Conservation (phyloP, 2,113 vertebrate species). For the Dipodomys stephensi region DNA sequence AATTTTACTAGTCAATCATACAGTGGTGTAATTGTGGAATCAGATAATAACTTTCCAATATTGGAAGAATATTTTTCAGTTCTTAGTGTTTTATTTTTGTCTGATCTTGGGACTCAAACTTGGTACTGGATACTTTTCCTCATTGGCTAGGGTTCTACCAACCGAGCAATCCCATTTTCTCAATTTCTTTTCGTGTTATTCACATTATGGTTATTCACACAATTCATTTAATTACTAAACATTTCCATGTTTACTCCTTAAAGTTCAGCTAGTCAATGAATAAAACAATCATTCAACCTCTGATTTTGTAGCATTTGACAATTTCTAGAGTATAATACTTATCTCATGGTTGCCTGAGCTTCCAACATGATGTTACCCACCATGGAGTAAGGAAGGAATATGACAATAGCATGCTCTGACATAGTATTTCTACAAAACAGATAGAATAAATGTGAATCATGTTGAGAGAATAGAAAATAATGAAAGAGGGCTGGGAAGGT, state of each 20-base stretch:
- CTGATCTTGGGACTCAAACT: too few species aligned
- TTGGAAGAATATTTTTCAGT: not conserved
- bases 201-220: too few species aligned
- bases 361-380: not conserved
- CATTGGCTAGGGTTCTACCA: too few species aligned
- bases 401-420: not conserved
- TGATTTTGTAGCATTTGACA: not conserved
- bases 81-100: not conserved
- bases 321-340: not conserved
- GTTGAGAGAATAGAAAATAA: not conserved
- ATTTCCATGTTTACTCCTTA: not conserved
- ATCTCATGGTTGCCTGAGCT: not conserved
- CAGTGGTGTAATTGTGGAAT: not conserved
- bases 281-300: constrained; percentile 16
- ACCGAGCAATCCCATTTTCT: too few species aligned
- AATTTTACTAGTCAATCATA: constrained; percentile 22
- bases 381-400: not conserved
- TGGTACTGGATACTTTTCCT: too few species aligned
- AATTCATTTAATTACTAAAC: too few species aligned
- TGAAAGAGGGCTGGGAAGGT: not conserved
- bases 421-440: not conserved
- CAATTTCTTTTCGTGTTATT: too few species aligned
- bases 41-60: not conserved
- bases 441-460: not conserved
- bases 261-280: not conserved